Base-by-base conservation (phyloP, 2,797 vertebrate genomes). In the Sebastes miniatus region DNA sequence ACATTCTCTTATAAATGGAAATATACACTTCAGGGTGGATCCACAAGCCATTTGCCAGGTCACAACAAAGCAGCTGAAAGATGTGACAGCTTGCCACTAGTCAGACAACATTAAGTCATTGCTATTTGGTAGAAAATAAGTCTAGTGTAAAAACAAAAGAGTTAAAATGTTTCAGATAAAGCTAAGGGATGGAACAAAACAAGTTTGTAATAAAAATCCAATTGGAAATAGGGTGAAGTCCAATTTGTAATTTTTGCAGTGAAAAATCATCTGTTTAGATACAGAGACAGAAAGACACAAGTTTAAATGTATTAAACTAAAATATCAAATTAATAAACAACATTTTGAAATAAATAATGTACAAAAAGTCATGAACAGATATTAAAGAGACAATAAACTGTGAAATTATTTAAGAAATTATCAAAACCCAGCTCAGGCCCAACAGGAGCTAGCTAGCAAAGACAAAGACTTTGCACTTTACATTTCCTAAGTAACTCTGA, bases 1-100 rank as follows among this genome's bases (percentile, higher is more conserved):
- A 73, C 74, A 78, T 81, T 82, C 63, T 83, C 84, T 81, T 69
- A 85, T 76, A 80, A 90, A 90, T 75, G 82, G 81, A 85, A 93
- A 89, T 89, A 83, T 88, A 92, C 88, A 93, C 39, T 77, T 88
- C 57, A 78, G 76, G 79, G 80, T 87, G 80, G 79, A 84, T 77
- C 81, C 80, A 85, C 68, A 39, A 73, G 85, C 36, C 31, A 11
- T 76, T 70, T 72, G 25, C 54, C 66, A 69, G 72, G 79, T 80
- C 69, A 85, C 57, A 75, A 83, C 69, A 84, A 81, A 80, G 43
- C 74, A 76, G 72, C 65, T 32, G 6, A 65, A 50, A 2, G 47
- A 58, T 81, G 66, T 72, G 56, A 75, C 78, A 80, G 59, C 14
- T 12, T 47, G 61, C 34, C 4, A 64, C 52, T 12, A 22, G 70